Percentiles rank a stretch among this genome's conserved stretches.
These are phyloP conservation scores for Mesochorus sp. DNA, from an alignment of 2,888 invertebrate genomes.

Conservation along the genomic window DNA sequence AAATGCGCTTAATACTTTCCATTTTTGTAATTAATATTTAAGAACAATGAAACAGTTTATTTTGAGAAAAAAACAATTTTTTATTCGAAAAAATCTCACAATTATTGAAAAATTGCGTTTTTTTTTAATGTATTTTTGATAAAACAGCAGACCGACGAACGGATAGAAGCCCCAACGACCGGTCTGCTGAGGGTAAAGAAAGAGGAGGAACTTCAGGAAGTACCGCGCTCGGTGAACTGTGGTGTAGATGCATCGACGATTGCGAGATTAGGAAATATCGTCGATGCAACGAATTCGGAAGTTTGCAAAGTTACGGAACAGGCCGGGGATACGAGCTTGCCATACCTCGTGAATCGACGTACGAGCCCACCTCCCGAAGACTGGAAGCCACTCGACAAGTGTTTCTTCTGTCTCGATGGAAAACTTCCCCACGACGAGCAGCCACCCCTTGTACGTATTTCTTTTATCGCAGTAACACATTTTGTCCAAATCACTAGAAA, in stretches of 20 bases:
- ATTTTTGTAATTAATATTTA: too few relatives aligned
- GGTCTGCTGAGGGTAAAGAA: conserved; percentile 80
- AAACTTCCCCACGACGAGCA: conserved; percentile 85
- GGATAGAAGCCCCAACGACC: conserved; percentile 76
- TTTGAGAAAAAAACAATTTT: too few relatives aligned
- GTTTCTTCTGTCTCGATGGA: conserved; percentile 92
- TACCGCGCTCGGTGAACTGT: conserved; percentile 68
- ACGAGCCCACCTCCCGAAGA: conserved; percentile 83
- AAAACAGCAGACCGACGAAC: conserved; percentile 79
- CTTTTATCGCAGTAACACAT: too few relatives aligned
- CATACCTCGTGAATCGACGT: conserved; percentile 76
- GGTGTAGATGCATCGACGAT: conserved; percentile 61
- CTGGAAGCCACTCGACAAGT: conserved; percentile 93
- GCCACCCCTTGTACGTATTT: conserved; percentile 84
- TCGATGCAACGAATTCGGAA: conserved; percentile 46
- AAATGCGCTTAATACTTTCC: too few relatives aligned
- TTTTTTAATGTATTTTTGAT: conserved; percentile 50
- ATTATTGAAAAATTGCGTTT: too few relatives aligned
- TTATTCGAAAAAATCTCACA: too few relatives aligned
- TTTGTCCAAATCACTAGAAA: too few relatives aligned
- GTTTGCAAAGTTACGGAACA: conserved; percentile 71
- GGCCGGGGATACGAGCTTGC: conserved; percentile 69
- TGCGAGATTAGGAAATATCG: conserved; percentile 58
- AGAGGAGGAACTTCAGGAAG: conserved; percentile 80
- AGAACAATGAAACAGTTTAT: too few relatives aligned